Base-by-base conservation (phyloP, 2,797 vertebrate species). In the Tokudaia muenninki region DNA sequence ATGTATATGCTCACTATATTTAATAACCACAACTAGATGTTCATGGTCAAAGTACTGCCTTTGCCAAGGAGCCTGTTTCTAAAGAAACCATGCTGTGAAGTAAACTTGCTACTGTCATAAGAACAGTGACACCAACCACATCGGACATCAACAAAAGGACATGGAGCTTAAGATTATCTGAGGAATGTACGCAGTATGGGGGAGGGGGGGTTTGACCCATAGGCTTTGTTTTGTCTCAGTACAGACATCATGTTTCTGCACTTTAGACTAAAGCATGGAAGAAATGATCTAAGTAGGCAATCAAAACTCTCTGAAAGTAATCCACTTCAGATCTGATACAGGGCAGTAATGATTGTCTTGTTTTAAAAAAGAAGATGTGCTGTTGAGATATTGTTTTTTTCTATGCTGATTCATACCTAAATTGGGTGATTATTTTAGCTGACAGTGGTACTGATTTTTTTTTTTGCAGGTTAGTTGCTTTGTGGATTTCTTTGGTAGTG, bases 11-110 rank as follows among this genome's bases (percentile, higher is more conserved):
- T 99, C 99, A 99, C 99, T 99, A 99, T 99, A 99, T 99, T 99
- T 99, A 99, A 99, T 99, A 99, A 98, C 98, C 99, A 98, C 97
- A 97, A 97, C 98, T 98, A 98, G 98, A 98, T 98, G 97, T 98
- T 99, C 98, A 97, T 98, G 98, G 97, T 98, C 98, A 98, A 98
- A 98, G 98, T 99, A 98, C 98, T 99, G 99, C 99, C 98, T 99
- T 99, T 99, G 99, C 99, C 99, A 99, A 98, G 98, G 98, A 98
- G 97, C 98, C 98, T 98, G 98, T 98, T 98, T 98, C 98, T 98
- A 98, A 98, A 98, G 98, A 99, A 98, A 98, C 98, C 98, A 99
- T 99, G 99, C 99, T 99, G 99, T 99, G 99, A 99, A 99, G 99
- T 98, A 98, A 98, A 99, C 98, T 98, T 99, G 98, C 98, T 99